Base-by-base conservation (phyloP, 2,888 invertebrate species). In the Palloptera scutellata region DNA sequence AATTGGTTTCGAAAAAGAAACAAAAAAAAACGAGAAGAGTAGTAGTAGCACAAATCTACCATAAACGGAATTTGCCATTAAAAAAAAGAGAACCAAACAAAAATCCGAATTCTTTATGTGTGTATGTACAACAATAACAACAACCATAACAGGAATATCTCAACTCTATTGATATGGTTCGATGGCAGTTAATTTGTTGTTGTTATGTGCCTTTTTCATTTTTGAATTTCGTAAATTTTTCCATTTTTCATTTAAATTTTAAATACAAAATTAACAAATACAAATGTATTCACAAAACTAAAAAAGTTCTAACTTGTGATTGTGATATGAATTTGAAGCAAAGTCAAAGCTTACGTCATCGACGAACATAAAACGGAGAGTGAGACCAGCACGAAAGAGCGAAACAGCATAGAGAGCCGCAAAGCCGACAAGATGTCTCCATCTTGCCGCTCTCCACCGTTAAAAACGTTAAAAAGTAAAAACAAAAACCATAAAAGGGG, bases 241-340 rank as follows among this genome's bases (percentile, higher is more conserved):
- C 13, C 17, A 19, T 53, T 55, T 55, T n/a, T 55, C 3, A 30
- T 30, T 4, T 6, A 30, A 30, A 4, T 30, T 17, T 61, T 30
- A 45, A 48, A 17, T n/a, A 41, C 11, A 64, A 40, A 45, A 48
- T 48, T 13, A 48, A 40, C 15, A 15, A 64, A 12, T 19, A 53
- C 30, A 30, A n/a, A n/a, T n/a, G n/a, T n/a, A n/a, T n/a, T n/a
- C 6, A 30, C 30, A 30, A 30, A 30, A 30, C 2, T n/a, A 30
- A 30, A 30, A 30, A 30, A 30, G 30, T 30, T 30, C 30, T 30
- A 30, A 30, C 30, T 30, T 30, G 3, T 30, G 6, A 30, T 30
- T 65, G 45, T 60, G 65, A 65, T 65, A 65, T 65, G 60, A 65
- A 65, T 60, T 60, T 60, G 65, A 43, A 65, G 20, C 53, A 65